Base-by-base conservation (phyloP, 1,140 invertebrate species). In the Drosophila elegans region DNA sequence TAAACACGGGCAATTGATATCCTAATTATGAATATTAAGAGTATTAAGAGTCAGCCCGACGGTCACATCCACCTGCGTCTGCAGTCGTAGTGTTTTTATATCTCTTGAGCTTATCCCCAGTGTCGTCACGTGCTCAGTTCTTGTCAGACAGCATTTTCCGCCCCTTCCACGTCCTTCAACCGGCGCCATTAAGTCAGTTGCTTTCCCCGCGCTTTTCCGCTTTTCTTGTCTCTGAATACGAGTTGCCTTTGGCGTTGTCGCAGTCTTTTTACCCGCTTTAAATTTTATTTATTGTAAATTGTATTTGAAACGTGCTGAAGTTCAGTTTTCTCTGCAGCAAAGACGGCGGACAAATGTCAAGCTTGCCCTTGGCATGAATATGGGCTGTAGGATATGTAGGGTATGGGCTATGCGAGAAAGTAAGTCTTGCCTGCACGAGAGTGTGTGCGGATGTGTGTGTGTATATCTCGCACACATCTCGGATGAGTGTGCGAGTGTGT, bases 211-310 rank as follows among this genome's bases (percentile, higher is more conserved):
- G 13, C 16, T 13, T 73, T 39, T 39, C 49, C 61, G 10, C 36
- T 62, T 62, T 53, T 49, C 39, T 42, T 51, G 64, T 55, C 62
- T 63, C 44, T 34, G 61, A 62, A 64, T 44, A 13, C 64, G 62
- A 71, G 59, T 51, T 61, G 77, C 71, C 48, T 48, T 56, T 57
- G 66, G 55, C 74, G 55, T 76, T 82, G 82, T 86, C 74, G 75
- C 84, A 88, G 84, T 82, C 53, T 69, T 78, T 78, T 80, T 74
- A 60, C 76, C 80, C 80, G 83, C 83, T 88, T 89, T 88, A 88
- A 89, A 88, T 88, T 88, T 88, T 88, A 88, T 88, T 88, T 88
- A 88, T 88, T 88, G 83, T 88, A 88, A 88, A 88, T 88, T 88
- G 84, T 89, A 88, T 88, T 88, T 83, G 84, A 88, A 89, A 89